Evolutionary conservation across 1,140 invertebrate species (phyloP).

Genomic region (Zeugodacus cucurbitae): DNA sequence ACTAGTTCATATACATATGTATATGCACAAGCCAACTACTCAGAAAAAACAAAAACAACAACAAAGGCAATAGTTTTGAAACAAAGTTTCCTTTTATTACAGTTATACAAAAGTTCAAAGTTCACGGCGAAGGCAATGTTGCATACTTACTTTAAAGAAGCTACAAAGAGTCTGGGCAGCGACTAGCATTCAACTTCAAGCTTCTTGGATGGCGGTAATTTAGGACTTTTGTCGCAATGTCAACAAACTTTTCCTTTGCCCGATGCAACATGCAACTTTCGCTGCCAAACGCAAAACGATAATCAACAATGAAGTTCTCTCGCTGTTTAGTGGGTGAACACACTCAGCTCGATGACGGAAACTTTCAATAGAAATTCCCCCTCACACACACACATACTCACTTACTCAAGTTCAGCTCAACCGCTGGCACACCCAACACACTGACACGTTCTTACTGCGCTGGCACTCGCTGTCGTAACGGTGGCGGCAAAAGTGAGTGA

Average conservation of each 20-base stretch:
- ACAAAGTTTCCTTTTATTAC: conserved; percentile 6
- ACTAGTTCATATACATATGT: background rate
- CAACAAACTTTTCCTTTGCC: background rate
- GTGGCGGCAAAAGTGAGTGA: background rate
- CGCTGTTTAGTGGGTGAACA: background rate
- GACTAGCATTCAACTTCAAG: background rate
- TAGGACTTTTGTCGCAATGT: conserved; percentile 37
- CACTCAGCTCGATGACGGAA: background rate
- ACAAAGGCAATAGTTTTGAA: background rate
- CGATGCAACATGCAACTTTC: background rate
- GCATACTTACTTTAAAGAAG: background rate
- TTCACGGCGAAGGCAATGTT: background rate
- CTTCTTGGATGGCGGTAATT: background rate
- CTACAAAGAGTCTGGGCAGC: background rate
- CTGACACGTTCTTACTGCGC: background rate
- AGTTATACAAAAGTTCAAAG: background rate
- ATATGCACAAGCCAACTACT: background rate
- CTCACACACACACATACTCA: background rate
- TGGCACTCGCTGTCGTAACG: background rate
- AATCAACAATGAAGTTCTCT: background rate
- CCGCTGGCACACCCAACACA: background rate
- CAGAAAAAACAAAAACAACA: too few relatives aligned
- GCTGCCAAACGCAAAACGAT: background rate
- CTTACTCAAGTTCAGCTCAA: background rate
- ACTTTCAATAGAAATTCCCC: background rate